Percentiles rank a stretch among this genome's conserved stretches.
Conservation (phyloP, 2,888 invertebrate species). For the Ennomos erosarius region DNA sequence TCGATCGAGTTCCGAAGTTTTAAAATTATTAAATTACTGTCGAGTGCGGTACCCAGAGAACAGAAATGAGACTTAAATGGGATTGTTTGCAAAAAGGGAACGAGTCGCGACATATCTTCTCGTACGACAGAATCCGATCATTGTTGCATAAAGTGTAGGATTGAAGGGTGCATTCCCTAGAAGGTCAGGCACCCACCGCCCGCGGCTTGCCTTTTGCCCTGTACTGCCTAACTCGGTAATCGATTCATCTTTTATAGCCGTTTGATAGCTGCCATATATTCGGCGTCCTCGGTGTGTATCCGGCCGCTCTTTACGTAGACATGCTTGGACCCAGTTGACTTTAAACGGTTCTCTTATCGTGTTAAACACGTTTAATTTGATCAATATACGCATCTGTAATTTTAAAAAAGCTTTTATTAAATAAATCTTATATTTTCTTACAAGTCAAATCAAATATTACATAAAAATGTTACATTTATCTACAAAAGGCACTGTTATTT, state of each 20-base stretch:
- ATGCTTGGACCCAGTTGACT: not conserved
- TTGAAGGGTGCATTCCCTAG: constrained; percentile 64
- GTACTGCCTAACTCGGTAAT: constrained; percentile 54
- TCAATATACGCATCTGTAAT: constrained; percentile 44
- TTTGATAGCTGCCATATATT: constrained; percentile 64
- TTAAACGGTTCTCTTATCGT: constrained; percentile 11
- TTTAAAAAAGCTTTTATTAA: not conserved
- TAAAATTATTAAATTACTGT: constrained; percentile 80
- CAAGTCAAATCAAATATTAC: too few relatives aligned
- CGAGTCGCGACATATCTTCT: constrained; percentile 66
- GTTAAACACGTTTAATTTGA: constrained; percentile 51
- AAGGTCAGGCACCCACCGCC: constrained; percentile 43
- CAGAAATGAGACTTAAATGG: constrained; percentile 79
- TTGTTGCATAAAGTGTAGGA: constrained; percentile 71
- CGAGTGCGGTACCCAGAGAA: constrained; percentile 50
- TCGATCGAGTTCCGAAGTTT: constrained; percentile 68
- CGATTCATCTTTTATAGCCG: constrained; percentile 69
- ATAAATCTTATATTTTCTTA: not conserved
- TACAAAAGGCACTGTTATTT: too few relatives aligned
- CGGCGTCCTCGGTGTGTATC: constrained; percentile 41
- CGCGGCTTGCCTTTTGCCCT: constrained; percentile 31
- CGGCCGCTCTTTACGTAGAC: constrained; percentile 31
- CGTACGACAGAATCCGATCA: constrained; percentile 70
- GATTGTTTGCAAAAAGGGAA: constrained; percentile 68
- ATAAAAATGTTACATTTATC: too few relatives aligned